Conservation (phyloP, 2,888 invertebrate genomes). For the Plagiodera versicolora region DNA sequence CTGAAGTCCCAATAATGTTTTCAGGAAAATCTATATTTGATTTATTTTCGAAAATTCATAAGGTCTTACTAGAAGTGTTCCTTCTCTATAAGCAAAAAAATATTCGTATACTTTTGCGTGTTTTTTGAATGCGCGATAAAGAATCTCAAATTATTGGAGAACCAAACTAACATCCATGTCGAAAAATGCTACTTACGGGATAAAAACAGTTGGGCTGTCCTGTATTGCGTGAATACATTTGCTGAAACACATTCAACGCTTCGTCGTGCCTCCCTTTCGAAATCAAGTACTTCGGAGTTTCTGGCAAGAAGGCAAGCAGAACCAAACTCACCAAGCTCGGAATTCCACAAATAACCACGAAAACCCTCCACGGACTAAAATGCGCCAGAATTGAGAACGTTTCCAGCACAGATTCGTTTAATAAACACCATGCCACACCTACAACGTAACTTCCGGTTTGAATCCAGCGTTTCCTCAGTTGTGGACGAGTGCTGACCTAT, state of each 20-base stretch:
- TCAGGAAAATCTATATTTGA: too few species aligned
- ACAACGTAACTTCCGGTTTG: constrained; percentile 16
- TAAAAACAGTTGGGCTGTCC: constrained; percentile 53
- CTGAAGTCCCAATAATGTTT: too few species aligned
- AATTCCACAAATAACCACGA: constrained; percentile 63
- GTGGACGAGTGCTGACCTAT: constrained; percentile 9
- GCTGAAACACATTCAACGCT: constrained; percentile 59
- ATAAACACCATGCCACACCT: constrained; percentile 58
- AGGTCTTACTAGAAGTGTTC: too few species aligned
- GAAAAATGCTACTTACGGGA: constrained; percentile 53
- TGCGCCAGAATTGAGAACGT: constrained; percentile 43
- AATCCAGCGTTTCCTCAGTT: background rate
- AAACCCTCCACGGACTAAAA: constrained; percentile 67
- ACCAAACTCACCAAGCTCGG: constrained; percentile 60
- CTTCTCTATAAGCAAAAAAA: too few species aligned
- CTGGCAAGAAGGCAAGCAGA: constrained; percentile 59
- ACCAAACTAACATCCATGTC: too few species aligned
- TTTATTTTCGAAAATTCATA: too few species aligned
- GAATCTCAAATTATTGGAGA: too few species aligned
- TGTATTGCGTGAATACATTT: constrained; percentile 61
- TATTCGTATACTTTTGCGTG: too few species aligned
- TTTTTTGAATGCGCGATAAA: too few species aligned
- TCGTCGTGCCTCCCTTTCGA: constrained; percentile 57
- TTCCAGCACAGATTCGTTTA: constrained; percentile 40
- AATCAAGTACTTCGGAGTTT: constrained; percentile 62